Evolutionary conservation across 1,140 invertebrate species (phyloP), one percentile per base, ranked within the genome.

Genomic region (Agrilus planipennis): DNA sequence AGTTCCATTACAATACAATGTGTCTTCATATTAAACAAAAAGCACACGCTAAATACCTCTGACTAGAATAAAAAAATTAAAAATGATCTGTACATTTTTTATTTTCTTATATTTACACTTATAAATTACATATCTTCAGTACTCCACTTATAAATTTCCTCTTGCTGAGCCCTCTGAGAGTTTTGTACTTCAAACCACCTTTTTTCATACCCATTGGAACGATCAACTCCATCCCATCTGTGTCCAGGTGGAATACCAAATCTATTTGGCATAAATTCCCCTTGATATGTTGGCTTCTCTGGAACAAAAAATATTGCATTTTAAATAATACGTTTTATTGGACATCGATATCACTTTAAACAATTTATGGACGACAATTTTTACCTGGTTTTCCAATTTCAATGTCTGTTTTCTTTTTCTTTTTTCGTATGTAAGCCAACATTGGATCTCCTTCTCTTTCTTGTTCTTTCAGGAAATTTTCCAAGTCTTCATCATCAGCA

Each of bases 171-270:
- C 54, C 76, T 79, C 48, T 71, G 77, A 4, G 81, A 74, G 52
- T 83, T 89, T 47, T 79, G 72, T 17, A 77, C 72, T 12, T 80
- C 74, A 61, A 95, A 92, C 69, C 81, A 85, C 57, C 87, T 80
- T 53, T 84, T 84, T 60, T 99, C 95, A 62, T 93, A 98, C 0
- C 95, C 95, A 67, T 89, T 98, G 3, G 92, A 96, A 16, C 95
- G 67, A 57, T 99, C 90, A 0, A 99, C 93, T 1, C 95, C 95
- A 64, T 99, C 95, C 95, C 95, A 99, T 23, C 91, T 69, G 63
- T 92, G 83, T 0, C 95, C 95, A 0, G 95, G 95, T 34, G 69
- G 64, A 42, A 99, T 93, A 25, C 79, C 76, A 67, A 83, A 98
- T 7, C 95, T 73, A 69, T 98, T 98, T 27, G 89, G 88, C 25